phyloP scores from a whole-genome alignment of 2,113 vertebrate genomes.

The Peromyscus maniculatus region DNA sequence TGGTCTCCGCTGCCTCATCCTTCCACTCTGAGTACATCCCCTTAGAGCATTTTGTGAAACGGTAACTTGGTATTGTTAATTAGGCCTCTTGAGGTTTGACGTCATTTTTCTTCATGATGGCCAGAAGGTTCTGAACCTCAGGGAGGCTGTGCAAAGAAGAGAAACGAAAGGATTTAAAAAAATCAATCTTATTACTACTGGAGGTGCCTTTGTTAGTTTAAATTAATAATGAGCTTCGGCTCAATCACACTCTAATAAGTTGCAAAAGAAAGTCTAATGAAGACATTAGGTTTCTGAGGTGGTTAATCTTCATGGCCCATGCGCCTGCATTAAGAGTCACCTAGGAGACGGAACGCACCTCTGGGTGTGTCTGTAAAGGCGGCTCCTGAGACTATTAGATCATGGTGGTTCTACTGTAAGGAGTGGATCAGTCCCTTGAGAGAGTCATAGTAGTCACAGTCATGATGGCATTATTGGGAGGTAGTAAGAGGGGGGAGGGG shows the following conservation, averaged over 20 bases:
- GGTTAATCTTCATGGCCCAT: background rate
- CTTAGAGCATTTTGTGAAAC: background rate
- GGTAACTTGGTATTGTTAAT: conserved; percentile 28
- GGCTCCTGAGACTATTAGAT: background rate
- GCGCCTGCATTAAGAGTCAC: background rate
- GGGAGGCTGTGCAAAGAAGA: conserved; percentile 1
- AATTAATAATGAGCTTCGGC: background rate
- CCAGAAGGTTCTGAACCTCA: background rate
- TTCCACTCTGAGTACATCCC: background rate
- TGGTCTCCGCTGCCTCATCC: background rate
- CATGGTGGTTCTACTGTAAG: background rate
- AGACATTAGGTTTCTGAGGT: background rate
- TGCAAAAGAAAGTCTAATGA: conserved; percentile 22
- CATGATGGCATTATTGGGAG: background rate
- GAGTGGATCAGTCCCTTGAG: background rate
- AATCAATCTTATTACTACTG: background rate
- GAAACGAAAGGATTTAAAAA: background rate
- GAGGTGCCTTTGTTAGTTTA: conserved; percentile 14
- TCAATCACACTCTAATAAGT: background rate
- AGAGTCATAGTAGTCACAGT: background rate
- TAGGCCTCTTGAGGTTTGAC: conserved; percentile 40
- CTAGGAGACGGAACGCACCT: background rate
- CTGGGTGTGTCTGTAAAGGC: background rate
- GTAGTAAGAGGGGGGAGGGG: background rate
- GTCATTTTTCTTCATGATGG: conserved; percentile 31